Base-by-base conservation (phyloP, 2,113 vertebrate species). In the Neogobius melanostomus region DNA sequence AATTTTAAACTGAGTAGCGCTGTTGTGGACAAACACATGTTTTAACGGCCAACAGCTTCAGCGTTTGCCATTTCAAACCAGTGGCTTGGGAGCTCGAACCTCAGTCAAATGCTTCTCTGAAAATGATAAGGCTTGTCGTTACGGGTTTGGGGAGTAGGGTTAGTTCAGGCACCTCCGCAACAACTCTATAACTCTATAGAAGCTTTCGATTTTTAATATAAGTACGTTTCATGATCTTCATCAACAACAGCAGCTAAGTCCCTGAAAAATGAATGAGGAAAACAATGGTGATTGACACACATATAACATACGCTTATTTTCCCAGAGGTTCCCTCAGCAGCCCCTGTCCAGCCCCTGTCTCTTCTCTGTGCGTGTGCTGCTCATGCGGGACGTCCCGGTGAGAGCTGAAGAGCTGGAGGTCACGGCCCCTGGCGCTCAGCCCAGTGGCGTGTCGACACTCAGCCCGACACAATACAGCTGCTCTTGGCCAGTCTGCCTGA, bases 341-440 rank as follows among this genome's bases (percentile, higher is more conserved):
- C 42, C 53, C 28, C 15, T 56, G 12, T 66, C 52, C 64, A 67
- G 66, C 62, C 59, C 81, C 56, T 69, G 69, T 71, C 49, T 76
- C 44, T 17, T 64, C 16, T 71, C 62, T 54, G 59, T 72, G 65
- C 74, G 69, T 71, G 65, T 77, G 49, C 49, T 15, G 45, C 72
- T 73, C 71, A 75, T 69, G 52, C 83, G 80, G 77, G 82, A 83
- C 71, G 66, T 69, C 14, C 62, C 51, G 16, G 71, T 76, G 79
- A 57, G 77, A 79, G 72, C 57, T 75, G 76, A 88, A 65, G 68
- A 45, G 63, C 66, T 36, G 62, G 68, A 51, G 72, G 71, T 77
- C 72, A 7, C 11, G 50, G 74, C 71, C 85, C 68, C 69, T 42
- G 77, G 70, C 50, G 2, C 28, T 62, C 68, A 44, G 36, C 67